Conservation (phyloP, 1,140 invertebrate species). For the Hyles vespertilio region DNA sequence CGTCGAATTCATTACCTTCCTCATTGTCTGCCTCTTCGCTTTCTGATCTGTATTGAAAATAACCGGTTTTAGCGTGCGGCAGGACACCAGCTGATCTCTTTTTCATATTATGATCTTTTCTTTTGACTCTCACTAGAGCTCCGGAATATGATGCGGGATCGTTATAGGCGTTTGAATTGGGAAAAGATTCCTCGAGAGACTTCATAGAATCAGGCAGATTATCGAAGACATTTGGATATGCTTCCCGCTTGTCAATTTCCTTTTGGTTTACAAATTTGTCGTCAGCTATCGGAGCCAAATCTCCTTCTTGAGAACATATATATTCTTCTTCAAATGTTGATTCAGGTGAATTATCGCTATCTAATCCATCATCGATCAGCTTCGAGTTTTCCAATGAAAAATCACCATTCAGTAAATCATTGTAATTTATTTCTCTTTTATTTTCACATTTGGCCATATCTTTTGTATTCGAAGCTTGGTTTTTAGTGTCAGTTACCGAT, state of each 20-base stretch:
- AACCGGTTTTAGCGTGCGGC: slow-evolving; percentile 46
- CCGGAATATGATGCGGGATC: slow-evolving; percentile 34
- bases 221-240: slow-evolving; percentile 17
- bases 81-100: slow-evolving; percentile 37
- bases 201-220: slow-evolving; percentile 39
- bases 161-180: slow-evolving; percentile 34
- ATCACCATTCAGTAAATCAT: slow-evolving; percentile 22
- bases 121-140: slow-evolving; percentile 60
- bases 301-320: slow-evolving; percentile 36
- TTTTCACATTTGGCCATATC: slow-evolving; percentile 37
- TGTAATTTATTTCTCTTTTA: slow-evolving; percentile 47
- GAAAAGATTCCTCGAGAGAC: slow-evolving; percentile 61
- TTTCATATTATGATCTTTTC: slow-evolving; percentile 38
- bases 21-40: slow-evolving; percentile 50
- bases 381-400: slow-evolving; percentile 17
- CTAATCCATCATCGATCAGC: slow-evolving; percentile 18
- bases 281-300: slow-evolving; percentile 35
- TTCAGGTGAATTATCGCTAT: slow-evolving; percentile 23
- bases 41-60: slow-evolving; percentile 40
- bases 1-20: slow-evolving; percentile 57
- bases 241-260: slow-evolving; percentile 41
- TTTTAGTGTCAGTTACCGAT: slow-evolving; percentile 12
- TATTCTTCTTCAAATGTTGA: slow-evolving; percentile 30
- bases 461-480: slow-evolving; percentile 15
- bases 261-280: slow-evolving; percentile 28